Percentiles rank a stretch among this genome's conserved stretches.
Evolutionary conservation across 2,888 invertebrate genomes (phyloP).

Genomic region (Koerneria pararmatus): DNA sequence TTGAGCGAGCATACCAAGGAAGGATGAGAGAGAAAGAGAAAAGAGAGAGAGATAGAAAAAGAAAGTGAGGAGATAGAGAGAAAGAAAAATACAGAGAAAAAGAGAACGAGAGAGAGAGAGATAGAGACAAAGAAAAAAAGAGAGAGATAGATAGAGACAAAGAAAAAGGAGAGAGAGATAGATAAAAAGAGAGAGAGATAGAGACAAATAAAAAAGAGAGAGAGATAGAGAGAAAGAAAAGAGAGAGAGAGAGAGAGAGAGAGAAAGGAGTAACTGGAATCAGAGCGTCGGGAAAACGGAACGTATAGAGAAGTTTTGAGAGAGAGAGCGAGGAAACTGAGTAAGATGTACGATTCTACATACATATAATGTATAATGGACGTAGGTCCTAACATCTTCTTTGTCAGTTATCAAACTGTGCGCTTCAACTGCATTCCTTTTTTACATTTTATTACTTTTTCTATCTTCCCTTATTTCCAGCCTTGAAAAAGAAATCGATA

Average conservation of each 20-base stretch:
- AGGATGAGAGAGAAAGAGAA: constrained; percentile 9
- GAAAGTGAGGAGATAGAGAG: not conserved
- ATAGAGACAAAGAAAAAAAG: not conserved
- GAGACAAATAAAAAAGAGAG: constrained; percentile 2
- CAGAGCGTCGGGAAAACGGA: no score
- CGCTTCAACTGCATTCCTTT: no score
- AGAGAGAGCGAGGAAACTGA: no score
- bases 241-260: not conserved
- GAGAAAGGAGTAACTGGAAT: no score
- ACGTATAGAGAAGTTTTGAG: no score
- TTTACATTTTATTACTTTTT: no score
- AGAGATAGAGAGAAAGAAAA: not conserved
- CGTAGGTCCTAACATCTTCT: no score
- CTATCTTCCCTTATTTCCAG: no score
- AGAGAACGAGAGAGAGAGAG: not conserved
- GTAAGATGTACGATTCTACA: no score
- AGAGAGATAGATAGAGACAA: not conserved
- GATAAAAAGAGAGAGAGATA: not conserved
- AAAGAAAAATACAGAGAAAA: not conserved
- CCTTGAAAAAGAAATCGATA: no score
- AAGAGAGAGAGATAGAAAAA: not conserved
- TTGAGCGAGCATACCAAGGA: not conserved
- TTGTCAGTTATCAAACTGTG: no score
- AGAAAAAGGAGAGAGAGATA: not conserved
- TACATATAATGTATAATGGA: no score